Evolutionary conservation across 2,113 vertebrate species (phyloP).

Genomic region (Carollia perspicillata): DNA sequence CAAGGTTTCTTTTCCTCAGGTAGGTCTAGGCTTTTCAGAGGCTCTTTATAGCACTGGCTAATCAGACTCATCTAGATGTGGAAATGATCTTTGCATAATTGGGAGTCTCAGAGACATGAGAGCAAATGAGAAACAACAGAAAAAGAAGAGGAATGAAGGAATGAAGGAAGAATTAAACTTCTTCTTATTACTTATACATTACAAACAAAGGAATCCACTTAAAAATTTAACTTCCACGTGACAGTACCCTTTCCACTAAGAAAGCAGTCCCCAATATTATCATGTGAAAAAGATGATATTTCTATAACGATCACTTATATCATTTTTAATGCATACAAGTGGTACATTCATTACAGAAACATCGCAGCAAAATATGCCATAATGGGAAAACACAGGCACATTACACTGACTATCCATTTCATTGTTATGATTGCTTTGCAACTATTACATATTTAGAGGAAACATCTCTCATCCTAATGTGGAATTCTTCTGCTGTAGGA

Average conservation of each 20-base stretch:
- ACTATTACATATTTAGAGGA: slow-evolving; percentile 60
- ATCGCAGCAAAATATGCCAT: slow-evolving; percentile 41
- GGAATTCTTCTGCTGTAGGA: slow-evolving; percentile 30
- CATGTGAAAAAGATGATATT: slow-evolving; percentile 43
- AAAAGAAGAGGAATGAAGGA: background rate
- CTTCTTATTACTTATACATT: slow-evolving; percentile 26
- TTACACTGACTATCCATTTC: slow-evolving; percentile 59
- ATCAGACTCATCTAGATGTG: background rate
- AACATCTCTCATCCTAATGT: slow-evolving; percentile 58
- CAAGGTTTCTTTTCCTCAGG: background rate
- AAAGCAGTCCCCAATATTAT: slow-evolving; percentile 28
- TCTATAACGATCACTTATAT: slow-evolving; percentile 66
- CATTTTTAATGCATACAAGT: slow-evolving; percentile 64
- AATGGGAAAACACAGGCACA: slow-evolving; percentile 63
- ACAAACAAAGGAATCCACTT: slow-evolving; percentile 50
- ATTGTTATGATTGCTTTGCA: slow-evolving; percentile 67
- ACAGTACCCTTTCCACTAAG: slow-evolving; percentile 36
- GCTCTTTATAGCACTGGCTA: background rate
- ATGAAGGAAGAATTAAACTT: slow-evolving; percentile 26
- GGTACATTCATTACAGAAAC: slow-evolving; percentile 37
- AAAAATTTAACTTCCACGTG: slow-evolving; percentile 43
- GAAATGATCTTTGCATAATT: slow-evolving; percentile 43
- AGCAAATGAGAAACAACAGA: slow-evolving; percentile 34
- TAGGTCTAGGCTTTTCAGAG: background rate
- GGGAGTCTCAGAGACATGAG: slow-evolving; percentile 26